A percentile compares a stretch with the other conserved stretches of the same genome.
phyloP scores from a whole-genome alignment of 2,888 invertebrate genomes.

The Zootermopsis nevadensis region DNA sequence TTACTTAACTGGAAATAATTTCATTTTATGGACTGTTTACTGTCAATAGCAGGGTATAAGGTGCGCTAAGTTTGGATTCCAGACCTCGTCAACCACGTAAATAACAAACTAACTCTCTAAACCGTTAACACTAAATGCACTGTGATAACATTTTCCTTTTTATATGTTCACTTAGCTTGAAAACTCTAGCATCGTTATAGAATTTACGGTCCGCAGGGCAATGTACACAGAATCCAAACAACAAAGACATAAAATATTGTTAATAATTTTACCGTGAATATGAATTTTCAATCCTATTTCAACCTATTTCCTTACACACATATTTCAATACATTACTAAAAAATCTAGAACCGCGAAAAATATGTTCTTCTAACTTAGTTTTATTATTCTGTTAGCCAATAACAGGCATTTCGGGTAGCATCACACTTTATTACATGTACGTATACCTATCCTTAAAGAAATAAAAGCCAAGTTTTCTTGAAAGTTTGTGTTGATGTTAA shows the following conservation, averaged over 20 bases:
- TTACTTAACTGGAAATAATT: neutral
- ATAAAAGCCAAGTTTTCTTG: neutral
- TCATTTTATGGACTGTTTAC: neutral
- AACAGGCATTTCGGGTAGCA: too few species aligned
- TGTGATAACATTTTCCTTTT: slow-evolving; percentile 1
- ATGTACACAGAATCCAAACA: neutral
- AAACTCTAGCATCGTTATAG: neutral
- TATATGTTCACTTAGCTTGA: neutral
- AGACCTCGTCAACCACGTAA: neutral
- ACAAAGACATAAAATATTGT: neutral
- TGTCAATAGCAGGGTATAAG: neutral
- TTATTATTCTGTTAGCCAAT: too few species aligned
- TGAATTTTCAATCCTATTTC: too few species aligned
- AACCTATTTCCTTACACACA: too few species aligned
- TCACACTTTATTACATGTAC: too few species aligned
- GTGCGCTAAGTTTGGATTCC: neutral
- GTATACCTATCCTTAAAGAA: too few species aligned
- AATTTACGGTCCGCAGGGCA: neutral
- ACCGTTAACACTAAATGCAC: neutral
- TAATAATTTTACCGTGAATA: neutral
- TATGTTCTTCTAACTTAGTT: too few species aligned
- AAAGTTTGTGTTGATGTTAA: neutral
- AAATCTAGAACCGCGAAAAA: too few species aligned
- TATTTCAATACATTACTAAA: too few species aligned
- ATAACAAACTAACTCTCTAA: neutral